Base-by-base conservation (phyloP, 2,113 vertebrate genomes). In the Indicator indicator region DNA sequence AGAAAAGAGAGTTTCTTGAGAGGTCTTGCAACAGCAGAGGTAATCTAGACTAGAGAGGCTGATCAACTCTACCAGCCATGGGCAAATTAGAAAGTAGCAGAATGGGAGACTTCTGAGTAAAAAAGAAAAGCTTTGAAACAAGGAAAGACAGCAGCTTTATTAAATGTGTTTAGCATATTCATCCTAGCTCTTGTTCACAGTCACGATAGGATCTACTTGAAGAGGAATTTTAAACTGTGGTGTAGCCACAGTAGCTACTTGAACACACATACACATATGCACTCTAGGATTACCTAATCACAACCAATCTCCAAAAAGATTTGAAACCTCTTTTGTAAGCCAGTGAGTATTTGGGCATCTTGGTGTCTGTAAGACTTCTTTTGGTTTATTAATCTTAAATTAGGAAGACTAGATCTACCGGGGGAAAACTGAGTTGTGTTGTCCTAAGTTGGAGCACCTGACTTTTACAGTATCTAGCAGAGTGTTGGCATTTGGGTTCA, bases 1-100 rank as follows among this genome's bases (percentile, higher is more conserved):
- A 84, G 74, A 83, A 78, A 84, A 82, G 69, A 63, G 55, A 12
- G 15, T 80, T 89, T 91, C 74, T 73, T 95, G 68, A 89, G 87
- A 85, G 59, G 42, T 83, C 52, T 89, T 91, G 38, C 36, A 38
- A 17, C n/a, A 88, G 68, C 23, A 77, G 67, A 78, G 15, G 64
- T 73, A 85, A 94, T 88, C 71, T 89, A 70, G 58, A 72, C 40
- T 87, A 77, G 44, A 89, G 56, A 80, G 52, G 13, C 16, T 83
- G 84, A 93, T 85, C 71, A 91, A 40, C 82, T 33, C 60, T 21
- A 83, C 60, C 42, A 83, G 56, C 21, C 28, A 42, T 14, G 16
- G 56, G 18, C 20, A 77, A 94, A 95, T 93, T 65, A 92, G n/a
- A 91, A 90, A 55, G 19, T 73, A 46, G 70, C 69, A 62, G 23